Evolutionary conservation across 1,140 invertebrate genomes (phyloP), one percentile per base, ranked within the genome.

Genomic region (Littorina saxatilis): DNA sequence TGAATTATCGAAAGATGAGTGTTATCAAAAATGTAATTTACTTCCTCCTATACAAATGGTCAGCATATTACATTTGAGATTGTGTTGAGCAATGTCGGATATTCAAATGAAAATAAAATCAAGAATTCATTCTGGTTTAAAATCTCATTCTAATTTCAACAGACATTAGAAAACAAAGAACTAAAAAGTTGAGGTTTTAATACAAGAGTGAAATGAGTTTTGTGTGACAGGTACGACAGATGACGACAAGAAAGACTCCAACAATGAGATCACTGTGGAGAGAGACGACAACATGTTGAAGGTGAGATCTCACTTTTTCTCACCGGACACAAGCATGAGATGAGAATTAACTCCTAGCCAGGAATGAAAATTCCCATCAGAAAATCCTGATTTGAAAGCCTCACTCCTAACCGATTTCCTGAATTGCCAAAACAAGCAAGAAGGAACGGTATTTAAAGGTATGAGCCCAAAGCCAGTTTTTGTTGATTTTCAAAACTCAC

Each of bases 221-320:
- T n/a, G n/a, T n/a, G n/a, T n/a, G n/a, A n/a, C 58, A 91, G 90
- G 90, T 29, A 84, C 88, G 66, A 82, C 77, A 27, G 73, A 88
- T 29, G 91, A 92, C n/a, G 91, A 90, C 20, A 88, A 87, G 32
- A 89, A 94, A 88, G 93, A 95, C 82, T 92, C 93, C 1, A 93
- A 93, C 39, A 93, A 94, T 47, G 90, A 92, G 63, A 77, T 91
- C 23, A 92, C 92, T 32, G 94, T 98, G 32, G 97, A 98, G 88
- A 93, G 96, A 85, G 97, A 98, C 93, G 95, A 96, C 79, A 92
- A 94, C 43, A 88, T 98, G 29, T 93, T 96, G 17, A 94, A 94
- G 85, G 97, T 98, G 84, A 80, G 74, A 84, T 94, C n/a, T 35
- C 27, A 23, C 23, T 17, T 81, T 39, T 43, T 82, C 58, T 63